These are phyloP conservation scores for Centruroides vittatus DNA, from an alignment of 1,140 invertebrate genomes.

Conservation along the genomic window DNA sequence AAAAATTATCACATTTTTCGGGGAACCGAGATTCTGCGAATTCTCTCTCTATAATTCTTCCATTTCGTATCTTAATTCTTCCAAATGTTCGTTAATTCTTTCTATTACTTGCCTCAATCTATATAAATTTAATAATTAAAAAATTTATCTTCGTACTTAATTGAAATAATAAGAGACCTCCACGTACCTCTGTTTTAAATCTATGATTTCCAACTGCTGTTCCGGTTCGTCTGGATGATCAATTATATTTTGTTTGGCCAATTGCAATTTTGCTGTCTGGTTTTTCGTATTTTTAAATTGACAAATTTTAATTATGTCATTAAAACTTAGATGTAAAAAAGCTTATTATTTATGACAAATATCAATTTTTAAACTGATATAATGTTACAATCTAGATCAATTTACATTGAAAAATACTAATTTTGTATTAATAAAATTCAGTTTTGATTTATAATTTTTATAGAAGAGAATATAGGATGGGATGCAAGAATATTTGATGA, in stretches of 20 bases:
- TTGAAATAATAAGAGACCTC: neutral
- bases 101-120: slow-evolving; percentile 17
- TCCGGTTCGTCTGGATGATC: slow-evolving; percentile 23
- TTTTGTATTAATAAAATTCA: no score
- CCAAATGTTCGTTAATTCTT: slow-evolving; percentile 23
- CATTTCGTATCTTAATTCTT: slow-evolving; percentile 26
- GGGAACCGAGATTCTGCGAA: no score
- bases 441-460: no score
- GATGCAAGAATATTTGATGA: no score
- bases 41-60: slow-evolving; percentile 21
- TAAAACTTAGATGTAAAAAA: neutral
- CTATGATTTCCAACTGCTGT: slow-evolving; percentile 14
- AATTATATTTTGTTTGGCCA: slow-evolving; percentile 24
- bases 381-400: no score
- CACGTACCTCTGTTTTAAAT: slow-evolving; percentile 23
- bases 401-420: no score
- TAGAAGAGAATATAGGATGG: no score
- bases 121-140: neutral
- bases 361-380: no score
- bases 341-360: neutral
- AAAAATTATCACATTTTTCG: no score
- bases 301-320: no score
- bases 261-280: slow-evolving; percentile 28
- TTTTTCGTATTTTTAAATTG: no score
- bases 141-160: neutral